Evolutionary conservation across 2,797 vertebrate genomes (phyloP).

Genomic region (Mormyrus hasselquistii): DNA sequence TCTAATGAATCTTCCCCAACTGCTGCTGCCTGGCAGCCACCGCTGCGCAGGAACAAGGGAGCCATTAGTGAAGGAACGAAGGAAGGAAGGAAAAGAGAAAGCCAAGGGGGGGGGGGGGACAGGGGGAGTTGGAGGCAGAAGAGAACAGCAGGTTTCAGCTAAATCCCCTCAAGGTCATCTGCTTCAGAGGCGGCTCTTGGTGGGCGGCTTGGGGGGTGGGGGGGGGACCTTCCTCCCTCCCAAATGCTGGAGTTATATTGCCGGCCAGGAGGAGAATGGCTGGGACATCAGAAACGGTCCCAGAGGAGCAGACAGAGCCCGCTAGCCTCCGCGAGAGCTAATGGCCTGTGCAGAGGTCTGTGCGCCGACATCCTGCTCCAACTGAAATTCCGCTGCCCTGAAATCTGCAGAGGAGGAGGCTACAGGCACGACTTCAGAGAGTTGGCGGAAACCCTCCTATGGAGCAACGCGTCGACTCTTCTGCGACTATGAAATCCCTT

Average conservation of each 20-base stretch:
- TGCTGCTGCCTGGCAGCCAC: slow-evolving; percentile 71
- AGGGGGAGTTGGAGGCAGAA: slow-evolving; percentile 33
- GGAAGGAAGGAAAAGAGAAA: slow-evolving; percentile 79
- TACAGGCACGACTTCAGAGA: slow-evolving; percentile 7
- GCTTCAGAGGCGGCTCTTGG: slow-evolving; percentile 47
- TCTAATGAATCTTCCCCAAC: slow-evolving; percentile 78
- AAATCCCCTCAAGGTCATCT: slow-evolving; percentile 45
- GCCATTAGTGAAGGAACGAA: slow-evolving; percentile 72
- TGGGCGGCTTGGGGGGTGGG: not conserved
- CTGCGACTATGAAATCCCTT: not conserved
- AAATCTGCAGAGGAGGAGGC: not conserved
- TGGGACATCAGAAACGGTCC: not conserved
- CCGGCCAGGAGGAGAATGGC: not conserved
- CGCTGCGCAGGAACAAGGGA: slow-evolving; percentile 74
- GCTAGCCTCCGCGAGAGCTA: not conserved
- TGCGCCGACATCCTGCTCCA: not conserved
- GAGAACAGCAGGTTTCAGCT: slow-evolving; percentile 48
- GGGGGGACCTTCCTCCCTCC: not conserved
- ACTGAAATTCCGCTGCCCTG: not conserved
- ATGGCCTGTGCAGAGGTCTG: not conserved
- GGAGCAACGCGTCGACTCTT: not conserved
- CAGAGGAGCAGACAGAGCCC: not conserved
- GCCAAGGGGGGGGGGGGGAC: slow-evolving; percentile 63
- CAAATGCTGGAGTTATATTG: not conserved
- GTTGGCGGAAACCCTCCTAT: not conserved